phyloP scores from a whole-genome alignment of 2,113 vertebrate species.

The Pygoscelis adeliae region DNA sequence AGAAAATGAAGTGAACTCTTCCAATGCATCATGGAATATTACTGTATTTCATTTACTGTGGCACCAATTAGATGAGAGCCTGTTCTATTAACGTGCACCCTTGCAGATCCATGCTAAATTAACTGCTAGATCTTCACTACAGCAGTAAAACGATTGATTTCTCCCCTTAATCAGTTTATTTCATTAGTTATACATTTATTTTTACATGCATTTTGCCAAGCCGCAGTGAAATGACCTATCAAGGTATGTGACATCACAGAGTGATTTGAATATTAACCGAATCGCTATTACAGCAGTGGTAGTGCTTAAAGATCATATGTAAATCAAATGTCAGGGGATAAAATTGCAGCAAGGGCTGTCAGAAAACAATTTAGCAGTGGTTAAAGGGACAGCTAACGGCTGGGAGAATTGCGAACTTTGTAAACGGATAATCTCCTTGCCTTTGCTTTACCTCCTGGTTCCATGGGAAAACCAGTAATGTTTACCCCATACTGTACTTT shows the following conservation, averaged over 20 bases:
- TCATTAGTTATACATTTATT: conserved; percentile 92
- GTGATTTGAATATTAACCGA: conserved; percentile 93
- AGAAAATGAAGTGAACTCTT: conserved; percentile 65
- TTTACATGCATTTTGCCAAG: conserved; percentile 76
- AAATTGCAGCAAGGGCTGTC: conserved; percentile 88
- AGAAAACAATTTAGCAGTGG: conserved; percentile 94
- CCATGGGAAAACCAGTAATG: accelerated
- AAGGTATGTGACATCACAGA: conserved; percentile 81
- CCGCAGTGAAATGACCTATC: conserved; percentile 84
- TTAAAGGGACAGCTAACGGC: conserved; percentile 88
- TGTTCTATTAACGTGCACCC: conserved; percentile 83
- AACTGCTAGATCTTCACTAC: conserved; percentile 89
- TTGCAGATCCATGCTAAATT: conserved; percentile 89
- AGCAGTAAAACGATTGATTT: conserved; percentile 92
- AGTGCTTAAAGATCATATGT: conserved; percentile 98
- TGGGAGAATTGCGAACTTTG: conserved; percentile 80
- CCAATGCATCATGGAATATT: conserved; percentile 75
- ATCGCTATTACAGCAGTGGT: conserved; percentile 81
- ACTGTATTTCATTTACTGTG: conserved; percentile 86
- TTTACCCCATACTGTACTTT: not conserved
- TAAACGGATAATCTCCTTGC: conserved; percentile 74
- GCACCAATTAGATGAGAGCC: conserved; percentile 87
- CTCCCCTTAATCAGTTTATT: conserved; percentile 91
- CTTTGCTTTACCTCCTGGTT: not conserved
- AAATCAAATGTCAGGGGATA: conserved; percentile 93